Percentiles rank a stretch among this genome's conserved stretches.
phyloP scores from a whole-genome alignment of 2,113 vertebrate genomes.

The Arizona elegans region DNA sequence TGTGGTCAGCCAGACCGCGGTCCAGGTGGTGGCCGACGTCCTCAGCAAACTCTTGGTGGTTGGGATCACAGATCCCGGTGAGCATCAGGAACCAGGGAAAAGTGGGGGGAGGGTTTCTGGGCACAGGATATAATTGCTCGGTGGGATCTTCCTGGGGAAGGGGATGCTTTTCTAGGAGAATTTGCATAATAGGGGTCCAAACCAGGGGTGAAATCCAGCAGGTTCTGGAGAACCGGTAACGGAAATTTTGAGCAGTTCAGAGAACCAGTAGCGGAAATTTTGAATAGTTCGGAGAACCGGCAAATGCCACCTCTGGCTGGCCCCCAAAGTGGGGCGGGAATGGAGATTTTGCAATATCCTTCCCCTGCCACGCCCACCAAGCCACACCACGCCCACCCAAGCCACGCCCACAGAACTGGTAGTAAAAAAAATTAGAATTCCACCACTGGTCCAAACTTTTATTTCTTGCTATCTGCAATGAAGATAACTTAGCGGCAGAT shows the following conservation, averaged over 20 bases:
- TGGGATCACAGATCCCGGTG: slow-evolving; percentile 97
- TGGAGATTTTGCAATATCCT: too few species aligned
- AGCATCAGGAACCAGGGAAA: neutral
- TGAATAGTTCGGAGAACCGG: too few species aligned
- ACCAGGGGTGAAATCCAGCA: too few species aligned
- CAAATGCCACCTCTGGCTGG: too few species aligned
- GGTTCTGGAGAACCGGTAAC: too few species aligned
- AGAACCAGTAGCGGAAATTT: too few species aligned
- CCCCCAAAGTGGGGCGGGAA: too few species aligned
- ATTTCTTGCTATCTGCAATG: neutral
- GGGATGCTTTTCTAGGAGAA: neutral
- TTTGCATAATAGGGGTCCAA: neutral
- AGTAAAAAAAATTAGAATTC: too few species aligned
- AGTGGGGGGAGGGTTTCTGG: neutral
- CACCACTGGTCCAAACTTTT: neutral
- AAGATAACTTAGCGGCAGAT: neutral
- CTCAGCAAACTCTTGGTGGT: slow-evolving; percentile 97
- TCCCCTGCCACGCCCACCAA: too few species aligned
- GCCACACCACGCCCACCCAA: too few species aligned
- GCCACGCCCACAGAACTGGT: too few species aligned
- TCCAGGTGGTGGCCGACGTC: slow-evolving; percentile 97
- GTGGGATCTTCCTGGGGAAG: neutral
- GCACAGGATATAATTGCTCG: neutral
- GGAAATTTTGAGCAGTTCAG: too few species aligned
- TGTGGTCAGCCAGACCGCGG: slow-evolving; percentile 94